Evolutionary conservation across 2,113 vertebrate genomes (phyloP), one percentile per base, ranked within the genome.

Genomic region (Leucoraja erinaceus): DNA sequence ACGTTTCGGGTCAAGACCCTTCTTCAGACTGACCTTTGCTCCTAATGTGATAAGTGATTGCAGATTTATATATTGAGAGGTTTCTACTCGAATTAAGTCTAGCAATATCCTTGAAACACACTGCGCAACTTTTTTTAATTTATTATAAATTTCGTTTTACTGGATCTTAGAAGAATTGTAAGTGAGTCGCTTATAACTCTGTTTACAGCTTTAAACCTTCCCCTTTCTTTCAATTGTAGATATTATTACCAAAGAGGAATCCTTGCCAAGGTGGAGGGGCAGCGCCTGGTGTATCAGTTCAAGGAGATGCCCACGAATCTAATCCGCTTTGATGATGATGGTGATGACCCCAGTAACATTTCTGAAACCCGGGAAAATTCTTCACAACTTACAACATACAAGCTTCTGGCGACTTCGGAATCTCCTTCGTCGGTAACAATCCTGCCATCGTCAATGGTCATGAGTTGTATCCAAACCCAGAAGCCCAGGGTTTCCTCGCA

Each of bases 191-290:
- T 47, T 70, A 6, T 90, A 70, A 31, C 20, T 38, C 16, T 70
- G 70, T 38, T 70, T n/a, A 16, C 68, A 72, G 33, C 38, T 91
- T 72, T 70, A 68, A 91, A 25, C 70, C 70, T 1, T 25, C 28
- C 0, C 9, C 72, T 47, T 91, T 8, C 90, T 54, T 91, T 95
- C 95, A 72, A 81, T 7, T 95, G 93, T 95, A 99, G 98, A 95
- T 99, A 99, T 95, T 99, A 99, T 95, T 99, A 99, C 95, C 98
- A 99, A 96, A 98, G 98, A 94, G 98, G 98, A 95, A 99, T 99
- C 94, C 96, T 99, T 93, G 98, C 98, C 94, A 99, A 99, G 95
- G 98, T 99, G n/a, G 98, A 99, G 96, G 98, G 98, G 77, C 98
- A 99, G 94, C 98, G 98, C 54, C 96, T 99, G 56, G 98, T 99